Evolutionary conservation across 2,113 vertebrate species (phyloP).

Genomic region (Semnornis frantzii): DNA sequence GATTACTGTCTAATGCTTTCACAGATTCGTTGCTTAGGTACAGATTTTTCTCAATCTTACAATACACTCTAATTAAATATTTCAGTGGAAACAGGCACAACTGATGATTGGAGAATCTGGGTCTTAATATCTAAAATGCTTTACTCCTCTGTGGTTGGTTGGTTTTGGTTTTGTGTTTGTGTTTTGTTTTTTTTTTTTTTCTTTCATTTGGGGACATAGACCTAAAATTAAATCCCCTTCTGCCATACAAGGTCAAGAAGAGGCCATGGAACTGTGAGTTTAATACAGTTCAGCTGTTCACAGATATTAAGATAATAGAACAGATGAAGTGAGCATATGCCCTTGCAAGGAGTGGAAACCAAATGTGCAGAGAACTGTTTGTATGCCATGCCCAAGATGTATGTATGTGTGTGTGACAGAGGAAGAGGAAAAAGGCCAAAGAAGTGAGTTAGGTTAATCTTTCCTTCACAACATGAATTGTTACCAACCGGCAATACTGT

Average conservation of each 20-base stretch:
- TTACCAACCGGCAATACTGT: not conserved
- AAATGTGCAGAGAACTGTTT: not conserved
- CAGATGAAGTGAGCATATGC: not conserved
- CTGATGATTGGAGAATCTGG: not conserved
- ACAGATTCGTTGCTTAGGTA: not conserved
- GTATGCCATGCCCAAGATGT: not conserved
- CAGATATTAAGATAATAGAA: not conserved
- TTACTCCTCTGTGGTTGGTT: fast-evolving
- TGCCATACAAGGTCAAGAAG: not conserved
- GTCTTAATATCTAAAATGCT: not conserved
- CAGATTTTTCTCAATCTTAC: not conserved
- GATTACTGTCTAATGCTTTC: not conserved
- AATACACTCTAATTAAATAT: not conserved
- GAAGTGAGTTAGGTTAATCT: not conserved
- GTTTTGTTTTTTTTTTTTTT: not conserved
- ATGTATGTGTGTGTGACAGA: too few species aligned
- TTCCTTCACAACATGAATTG: not conserved
- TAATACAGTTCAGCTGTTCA: not conserved
- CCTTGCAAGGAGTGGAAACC: not conserved
- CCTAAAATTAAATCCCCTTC: not conserved
- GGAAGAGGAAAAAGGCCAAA: not conserved
- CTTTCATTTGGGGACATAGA: not conserved
- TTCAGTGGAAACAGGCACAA: not conserved
- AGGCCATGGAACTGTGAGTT: not conserved
- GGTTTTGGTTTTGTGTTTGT: too few species aligned